Evolutionary conservation across 2,888 invertebrate genomes (phyloP), one percentile per base, ranked within the genome.

Genomic region (Minunthozetes semirufus): DNA sequence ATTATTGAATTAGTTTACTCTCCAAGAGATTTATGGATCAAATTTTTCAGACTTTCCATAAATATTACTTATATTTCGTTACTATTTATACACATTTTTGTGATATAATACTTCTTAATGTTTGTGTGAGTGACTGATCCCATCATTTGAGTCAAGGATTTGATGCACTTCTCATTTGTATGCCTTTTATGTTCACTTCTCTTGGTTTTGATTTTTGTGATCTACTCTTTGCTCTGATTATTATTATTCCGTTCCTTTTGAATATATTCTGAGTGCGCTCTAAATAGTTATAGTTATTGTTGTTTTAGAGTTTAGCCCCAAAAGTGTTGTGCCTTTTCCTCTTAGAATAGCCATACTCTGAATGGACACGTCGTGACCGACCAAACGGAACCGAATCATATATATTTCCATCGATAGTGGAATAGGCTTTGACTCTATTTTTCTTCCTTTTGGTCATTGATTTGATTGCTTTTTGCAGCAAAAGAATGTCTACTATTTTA

Each of bases 1-100:
- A 68, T 68, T 68, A 68, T 68, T 68, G 68, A 68, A 68, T 68
- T 68, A 68, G 38, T 68, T 68, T 68, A 22, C 68, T 68, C 68
- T 29, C 33, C 59, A 59, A 27, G 29, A 63, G 68, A 68, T 68
- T 68, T 68, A 68, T 68, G 68, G 68, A 68, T 68, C 68, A 68
- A 68, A 68, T 68, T 68, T 68, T 68, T 68, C 68, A 68, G 22
- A 46, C 19, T n/a, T 22, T 38, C 38, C 13, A n/a, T 59, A 25
- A 25, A 19, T 50, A 19, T 17, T 19, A n/a, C 50, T 50, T 50
- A 50, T 50, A 50, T 50, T 17, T 19, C n/a, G 19, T 17, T 50
- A 42, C 42, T 42, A 42, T 42, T 42, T 42, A 42, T 42, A 42
- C 42, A 42, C 42, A 42, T 42, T 42, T 42, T 42, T 13, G 9